phyloP scores from a whole-genome alignment of 2,113 vertebrate genomes.

The Tricholaema leucomelas region DNA sequence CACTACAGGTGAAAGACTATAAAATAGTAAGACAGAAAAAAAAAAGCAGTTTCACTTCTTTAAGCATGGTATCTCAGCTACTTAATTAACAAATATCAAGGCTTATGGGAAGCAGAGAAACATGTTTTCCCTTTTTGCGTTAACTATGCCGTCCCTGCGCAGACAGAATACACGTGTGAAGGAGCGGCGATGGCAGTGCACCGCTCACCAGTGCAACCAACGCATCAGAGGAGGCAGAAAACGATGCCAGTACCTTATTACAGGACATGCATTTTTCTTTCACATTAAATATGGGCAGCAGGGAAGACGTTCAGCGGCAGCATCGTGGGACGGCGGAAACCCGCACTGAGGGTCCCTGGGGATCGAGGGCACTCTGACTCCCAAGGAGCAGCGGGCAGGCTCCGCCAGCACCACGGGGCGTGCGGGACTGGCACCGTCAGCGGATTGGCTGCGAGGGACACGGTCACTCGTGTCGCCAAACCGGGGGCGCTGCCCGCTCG shows the following conservation, averaged over 20 bases:
- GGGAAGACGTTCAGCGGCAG: neutral
- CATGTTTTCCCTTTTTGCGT: fast-evolving
- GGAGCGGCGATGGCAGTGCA: neutral
- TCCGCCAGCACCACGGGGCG: too few relatives aligned
- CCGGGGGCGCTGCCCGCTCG: neutral
- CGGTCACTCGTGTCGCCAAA: neutral
- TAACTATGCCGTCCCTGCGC: neutral
- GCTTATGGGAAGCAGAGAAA: neutral
- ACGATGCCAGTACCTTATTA: fast-evolving
- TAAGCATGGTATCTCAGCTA: neutral
- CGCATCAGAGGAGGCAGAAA: fast-evolving
- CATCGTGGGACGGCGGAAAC: neutral
- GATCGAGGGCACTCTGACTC: neutral
- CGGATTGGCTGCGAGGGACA: neutral
- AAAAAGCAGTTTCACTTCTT: neutral
- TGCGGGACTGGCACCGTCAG: neutral
- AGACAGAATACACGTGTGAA: neutral
- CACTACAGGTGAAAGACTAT: neutral
- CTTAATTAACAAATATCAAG: neutral
- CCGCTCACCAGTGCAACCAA: fast-evolving
- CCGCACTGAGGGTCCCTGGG: fast-evolving
- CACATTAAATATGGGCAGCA: fast-evolving
- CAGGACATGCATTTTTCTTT: neutral
- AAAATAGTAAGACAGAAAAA: neutral
- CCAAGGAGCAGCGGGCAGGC: neutral